Evolutionary conservation across 2,888 invertebrate genomes (phyloP).

Genomic region (Aspidiotus destructor): DNA sequence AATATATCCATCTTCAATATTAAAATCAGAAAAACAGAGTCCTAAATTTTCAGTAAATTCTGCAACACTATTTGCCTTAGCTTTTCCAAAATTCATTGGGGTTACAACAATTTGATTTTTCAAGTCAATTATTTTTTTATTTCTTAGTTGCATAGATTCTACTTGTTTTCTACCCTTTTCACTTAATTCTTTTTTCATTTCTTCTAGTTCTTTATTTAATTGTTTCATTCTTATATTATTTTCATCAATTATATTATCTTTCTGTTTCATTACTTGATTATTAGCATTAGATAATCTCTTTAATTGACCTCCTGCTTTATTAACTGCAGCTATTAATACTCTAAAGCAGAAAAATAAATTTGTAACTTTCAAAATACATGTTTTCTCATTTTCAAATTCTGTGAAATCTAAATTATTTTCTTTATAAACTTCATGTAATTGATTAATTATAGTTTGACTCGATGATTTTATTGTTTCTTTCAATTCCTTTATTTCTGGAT

Average conservation of each 20-base stretch:
- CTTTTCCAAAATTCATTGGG: slow-evolving; percentile 2
- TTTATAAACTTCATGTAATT: slow-evolving; percentile 4
- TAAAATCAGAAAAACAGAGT: neutral
- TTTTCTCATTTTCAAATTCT: slow-evolving; percentile 4
- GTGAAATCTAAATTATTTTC: neutral
- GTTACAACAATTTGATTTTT: slow-evolving; percentile 4
- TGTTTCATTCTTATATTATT: neutral
- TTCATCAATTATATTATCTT: slow-evolving; percentile 1
- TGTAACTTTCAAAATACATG: slow-evolving; percentile 4
- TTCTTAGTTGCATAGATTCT: slow-evolving; percentile 1
- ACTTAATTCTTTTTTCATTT: slow-evolving; percentile 4
- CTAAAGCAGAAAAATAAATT: slow-evolving; percentile 1
- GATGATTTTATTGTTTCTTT: neutral
- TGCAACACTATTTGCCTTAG: slow-evolving; percentile 2
- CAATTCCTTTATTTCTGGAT: neutral
- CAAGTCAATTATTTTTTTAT: slow-evolving; percentile 4
- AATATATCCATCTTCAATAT: slow-evolving; percentile 2
- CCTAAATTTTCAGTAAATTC: slow-evolving; percentile 4
- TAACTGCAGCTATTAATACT: slow-evolving; percentile 2
- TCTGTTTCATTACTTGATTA: neutral
- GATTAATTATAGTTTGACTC: slow-evolving; percentile 4
- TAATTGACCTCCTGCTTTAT: slow-evolving; percentile 4
- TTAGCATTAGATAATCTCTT: neutral
- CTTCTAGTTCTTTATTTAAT: slow-evolving; percentile 4
- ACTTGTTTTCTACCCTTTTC: slow-evolving; percentile 1